phyloP scores from a whole-genome alignment of 2,888 invertebrate species.

The Tortricodes alternella region DNA sequence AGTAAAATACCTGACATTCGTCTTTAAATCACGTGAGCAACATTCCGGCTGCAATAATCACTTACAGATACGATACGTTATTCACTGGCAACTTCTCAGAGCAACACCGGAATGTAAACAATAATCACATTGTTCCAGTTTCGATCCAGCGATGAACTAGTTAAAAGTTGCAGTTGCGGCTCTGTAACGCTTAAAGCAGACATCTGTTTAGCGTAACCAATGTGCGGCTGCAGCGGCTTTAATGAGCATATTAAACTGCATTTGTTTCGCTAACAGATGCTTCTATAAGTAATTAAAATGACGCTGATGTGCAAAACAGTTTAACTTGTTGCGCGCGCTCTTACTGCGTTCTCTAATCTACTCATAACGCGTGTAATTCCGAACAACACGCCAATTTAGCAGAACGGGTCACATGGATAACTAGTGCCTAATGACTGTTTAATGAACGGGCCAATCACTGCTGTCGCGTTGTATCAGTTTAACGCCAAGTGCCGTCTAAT shows the following conservation, averaged over 20 bases:
- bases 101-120: constrained; percentile 30
- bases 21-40: constrained; percentile 14
- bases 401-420: constrained; percentile 11
- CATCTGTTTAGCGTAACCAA: constrained; percentile 22
- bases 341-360: neutral
- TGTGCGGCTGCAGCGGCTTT: constrained; percentile 6
- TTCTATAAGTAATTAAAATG: constrained; percentile 20
- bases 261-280: too few relatives aligned
- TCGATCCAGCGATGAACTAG: constrained; percentile 26
- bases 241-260: constrained; percentile 23
- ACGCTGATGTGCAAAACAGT: constrained; percentile 8
- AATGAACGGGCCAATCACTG: constrained; percentile 27
- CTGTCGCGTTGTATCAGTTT: constrained; percentile 20
- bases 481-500: constrained; percentile 28
- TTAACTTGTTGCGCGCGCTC: constrained; percentile 22
- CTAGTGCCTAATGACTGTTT: constrained; percentile 19
- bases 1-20: too few relatives aligned
- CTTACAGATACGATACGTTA: constrained; percentile 16
- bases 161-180: constrained; percentile 24
- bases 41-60: constrained; percentile 17
- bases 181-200: constrained; percentile 17
- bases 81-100: constrained; percentile 27
- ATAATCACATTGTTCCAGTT: constrained; percentile 31
- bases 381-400: constrained; percentile 11
- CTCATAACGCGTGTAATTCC: neutral